Base-by-base conservation (phyloP, 2,888 invertebrate genomes). In the Oithona nana region DNA sequence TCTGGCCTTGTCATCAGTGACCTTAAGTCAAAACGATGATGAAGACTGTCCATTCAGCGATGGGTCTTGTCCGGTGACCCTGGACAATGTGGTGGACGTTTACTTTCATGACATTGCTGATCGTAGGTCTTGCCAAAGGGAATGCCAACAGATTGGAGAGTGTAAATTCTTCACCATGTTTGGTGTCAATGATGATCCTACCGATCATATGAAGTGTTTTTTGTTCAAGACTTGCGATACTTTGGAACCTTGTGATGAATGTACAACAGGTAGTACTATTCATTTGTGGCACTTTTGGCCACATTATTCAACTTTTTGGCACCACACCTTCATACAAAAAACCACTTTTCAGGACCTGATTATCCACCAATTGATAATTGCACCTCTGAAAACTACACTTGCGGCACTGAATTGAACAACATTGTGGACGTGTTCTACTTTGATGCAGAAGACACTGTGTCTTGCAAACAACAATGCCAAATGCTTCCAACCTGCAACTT, bases 111-210 rank as follows among this genome's bases (percentile, higher is more conserved):
- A 54, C 54, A 24, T 54, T 54, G 54, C 54, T 22, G 54, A 54
- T 11, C 26, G 26, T 16, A 54, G 26, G 3, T 54, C 54, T 54
- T 54, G 54, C 54, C 54, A 54, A 54, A 20, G 54, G 11, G 54
- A 54, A 22, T 54, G 54, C 54, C 20, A 54, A 26, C 20, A 24
- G 24, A 54, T 54, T 54, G 54, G 26, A 6, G 54, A 20, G 3
- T 54, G 54, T 26, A 54, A 54, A 16, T 54, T 54, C 54, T 54
- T 54, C 54, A 54, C 54, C 20, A 54, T 54, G 54, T 54, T 54
- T 54, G 54, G 24, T 16, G 54, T 54, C 24, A 26, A 24, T 2
- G 54, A 24, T 26, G 54, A 54, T 3, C 54, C 54, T 26, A 4
- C 26, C 11, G 26, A 54, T 26, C 54, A 54, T 26, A 4, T 20